Evolutionary conservation across 2,113 vertebrate genomes (phyloP).

Genomic region (Rissa tridactyla): DNA sequence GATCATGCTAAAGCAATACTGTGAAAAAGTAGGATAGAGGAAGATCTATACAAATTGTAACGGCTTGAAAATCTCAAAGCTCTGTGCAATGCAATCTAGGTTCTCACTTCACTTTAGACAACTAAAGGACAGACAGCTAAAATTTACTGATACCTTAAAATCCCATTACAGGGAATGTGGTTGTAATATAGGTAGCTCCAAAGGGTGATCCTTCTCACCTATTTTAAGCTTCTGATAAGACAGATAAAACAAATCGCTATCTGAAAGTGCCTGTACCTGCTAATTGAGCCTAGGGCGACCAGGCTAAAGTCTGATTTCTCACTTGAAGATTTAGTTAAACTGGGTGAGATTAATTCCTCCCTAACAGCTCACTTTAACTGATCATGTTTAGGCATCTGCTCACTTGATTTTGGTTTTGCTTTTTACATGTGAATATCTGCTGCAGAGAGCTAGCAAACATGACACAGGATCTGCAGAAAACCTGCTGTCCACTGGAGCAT

Average conservation of each 20-base stretch:
- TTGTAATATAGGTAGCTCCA: neutral
- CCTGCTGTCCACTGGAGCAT: neutral
- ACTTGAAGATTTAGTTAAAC: neutral
- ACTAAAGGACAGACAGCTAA: neutral
- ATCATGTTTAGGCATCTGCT: neutral
- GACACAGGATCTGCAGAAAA: neutral
- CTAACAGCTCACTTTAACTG: neutral
- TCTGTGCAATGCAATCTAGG: neutral
- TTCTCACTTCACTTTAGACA: neutral
- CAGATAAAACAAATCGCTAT: neutral
- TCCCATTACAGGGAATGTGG: accelerated
- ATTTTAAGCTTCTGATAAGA: neutral
- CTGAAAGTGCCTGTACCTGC: neutral
- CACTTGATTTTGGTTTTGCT: accelerated
- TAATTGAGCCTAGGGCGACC: neutral
- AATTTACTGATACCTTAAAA: neutral
- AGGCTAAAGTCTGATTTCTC: neutral
- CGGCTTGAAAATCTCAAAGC: neutral
- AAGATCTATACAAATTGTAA: neutral
- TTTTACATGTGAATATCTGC: neutral
- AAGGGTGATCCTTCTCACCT: neutral
- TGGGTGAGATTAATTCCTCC: neutral
- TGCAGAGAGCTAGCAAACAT: neutral
- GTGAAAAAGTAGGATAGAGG: neutral
- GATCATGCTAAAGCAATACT: neutral